Percentiles rank a stretch among this genome's conserved stretches.
Conservation (phyloP, 2,113 vertebrate genomes). For the Muscicapa adusta region DNA sequence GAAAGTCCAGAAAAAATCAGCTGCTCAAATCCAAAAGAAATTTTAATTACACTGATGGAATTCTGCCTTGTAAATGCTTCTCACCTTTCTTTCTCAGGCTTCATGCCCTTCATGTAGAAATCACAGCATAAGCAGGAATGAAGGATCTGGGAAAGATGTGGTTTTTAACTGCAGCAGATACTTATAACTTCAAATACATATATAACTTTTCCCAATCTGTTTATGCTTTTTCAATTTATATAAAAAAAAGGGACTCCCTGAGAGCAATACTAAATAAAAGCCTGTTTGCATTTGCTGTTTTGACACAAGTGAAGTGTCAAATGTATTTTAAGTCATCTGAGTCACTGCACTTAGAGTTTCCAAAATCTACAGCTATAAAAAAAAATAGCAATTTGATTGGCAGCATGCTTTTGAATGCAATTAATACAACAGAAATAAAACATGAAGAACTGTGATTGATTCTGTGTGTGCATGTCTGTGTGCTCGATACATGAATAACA, state of each 20-base stretch:
- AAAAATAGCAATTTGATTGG: background rate
- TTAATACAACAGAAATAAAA: slow-evolving; percentile 24
- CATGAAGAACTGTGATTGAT: background rate
- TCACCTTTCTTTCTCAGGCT: background rate
- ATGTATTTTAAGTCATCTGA: background rate
- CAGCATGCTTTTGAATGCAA: background rate
- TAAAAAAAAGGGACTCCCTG: background rate
- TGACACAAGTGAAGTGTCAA: background rate
- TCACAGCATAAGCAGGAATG: background rate
- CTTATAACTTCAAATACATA: background rate
- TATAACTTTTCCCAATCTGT: background rate
- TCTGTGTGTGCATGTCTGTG: background rate
- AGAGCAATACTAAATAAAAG: background rate
- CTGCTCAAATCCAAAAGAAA: background rate
- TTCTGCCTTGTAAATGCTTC: background rate
- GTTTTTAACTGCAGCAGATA: background rate
- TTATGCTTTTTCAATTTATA: background rate
- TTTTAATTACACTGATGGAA: background rate
- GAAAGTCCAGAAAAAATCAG: background rate
- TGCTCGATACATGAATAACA: background rate
- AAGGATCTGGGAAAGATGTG: background rate
- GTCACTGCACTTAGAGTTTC: background rate
- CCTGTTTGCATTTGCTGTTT: background rate
- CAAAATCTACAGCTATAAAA: background rate
- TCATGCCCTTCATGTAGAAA: background rate